A percentile compares a stretch with the other conserved stretches of the same genome.
Conservation (phyloP, 2,797 vertebrate species). For the Monodelphis domestica region DNA sequence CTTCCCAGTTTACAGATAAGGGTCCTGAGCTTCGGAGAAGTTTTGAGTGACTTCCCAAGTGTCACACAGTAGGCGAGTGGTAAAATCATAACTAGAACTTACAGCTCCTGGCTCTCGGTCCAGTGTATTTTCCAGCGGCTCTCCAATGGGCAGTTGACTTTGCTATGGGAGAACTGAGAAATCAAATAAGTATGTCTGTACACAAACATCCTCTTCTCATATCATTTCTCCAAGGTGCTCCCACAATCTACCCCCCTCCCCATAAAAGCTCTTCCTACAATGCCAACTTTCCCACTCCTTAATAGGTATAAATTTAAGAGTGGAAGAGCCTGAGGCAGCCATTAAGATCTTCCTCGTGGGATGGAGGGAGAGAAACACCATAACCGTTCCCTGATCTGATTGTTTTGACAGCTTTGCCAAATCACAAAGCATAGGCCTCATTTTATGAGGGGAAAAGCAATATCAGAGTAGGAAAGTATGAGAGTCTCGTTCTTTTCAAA, state of each 20-base stretch:
- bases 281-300: too few species aligned
- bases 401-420: conserved; percentile 76
- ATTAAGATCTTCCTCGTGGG: not conserved
- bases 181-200: not conserved
- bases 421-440: conserved; percentile 65
- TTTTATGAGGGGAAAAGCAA: conserved; percentile 78
- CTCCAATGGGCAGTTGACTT: not conserved
- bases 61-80: not conserved
- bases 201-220: not conserved
- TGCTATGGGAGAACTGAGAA: not conserved
- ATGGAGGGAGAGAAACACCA: not conserved
- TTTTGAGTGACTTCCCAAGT: not conserved
- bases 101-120: not conserved
- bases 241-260: not conserved
- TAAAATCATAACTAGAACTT: not conserved
- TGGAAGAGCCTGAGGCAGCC: not conserved
- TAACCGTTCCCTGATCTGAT: conserved; percentile 55
- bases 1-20: not conserved
- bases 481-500: conserved; percentile 58
- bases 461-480: conserved; percentile 61
- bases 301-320: not conserved
- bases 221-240: not conserved
- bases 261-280: not conserved
- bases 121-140: not conserved
- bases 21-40: not conserved